phyloP scores from a whole-genome alignment of 2,113 vertebrate genomes.

The Myotis yumanensis region DNA sequence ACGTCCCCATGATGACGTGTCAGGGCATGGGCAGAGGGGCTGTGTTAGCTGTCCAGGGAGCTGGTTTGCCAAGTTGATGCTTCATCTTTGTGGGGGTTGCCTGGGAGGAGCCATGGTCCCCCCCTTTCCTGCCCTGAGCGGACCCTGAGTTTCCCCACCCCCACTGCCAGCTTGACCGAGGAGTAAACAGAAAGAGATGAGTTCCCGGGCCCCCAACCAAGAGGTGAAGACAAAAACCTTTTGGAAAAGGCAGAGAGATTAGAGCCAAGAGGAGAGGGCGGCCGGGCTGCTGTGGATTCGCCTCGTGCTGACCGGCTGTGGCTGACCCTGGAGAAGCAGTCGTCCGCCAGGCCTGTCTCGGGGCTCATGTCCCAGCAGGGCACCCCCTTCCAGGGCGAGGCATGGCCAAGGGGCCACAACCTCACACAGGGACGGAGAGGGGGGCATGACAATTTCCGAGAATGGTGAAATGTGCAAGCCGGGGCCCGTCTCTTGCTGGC shows the following conservation, averaged over 20 bases:
- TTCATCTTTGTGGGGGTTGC: no score
- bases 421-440: not conserved
- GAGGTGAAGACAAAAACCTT: not conserved
- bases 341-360: not conserved
- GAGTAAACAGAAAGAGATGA: not conserved
- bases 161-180: not conserved
- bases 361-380: not conserved
- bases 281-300: rapidly evolving
- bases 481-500: rapidly evolving
- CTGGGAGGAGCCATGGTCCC: not conserved
- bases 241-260: not conserved
- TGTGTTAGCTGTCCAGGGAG: not conserved
- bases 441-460: rapidly evolving
- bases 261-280: not conserved
- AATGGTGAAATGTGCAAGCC: not conserved
- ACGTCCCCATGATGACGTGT: rapidly evolving
- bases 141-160: not conserved
- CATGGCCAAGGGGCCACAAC: not conserved
- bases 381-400: rapidly evolving
- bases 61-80: rapidly evolving
- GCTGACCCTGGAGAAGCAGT: not conserved
- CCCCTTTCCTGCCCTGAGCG: not conserved
- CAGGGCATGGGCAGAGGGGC: not conserved
- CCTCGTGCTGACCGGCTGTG: not conserved
- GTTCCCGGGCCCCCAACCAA: not conserved